Evolutionary conservation across 2,888 invertebrate species (phyloP).

Genomic region (Drosophila testacea): DNA sequence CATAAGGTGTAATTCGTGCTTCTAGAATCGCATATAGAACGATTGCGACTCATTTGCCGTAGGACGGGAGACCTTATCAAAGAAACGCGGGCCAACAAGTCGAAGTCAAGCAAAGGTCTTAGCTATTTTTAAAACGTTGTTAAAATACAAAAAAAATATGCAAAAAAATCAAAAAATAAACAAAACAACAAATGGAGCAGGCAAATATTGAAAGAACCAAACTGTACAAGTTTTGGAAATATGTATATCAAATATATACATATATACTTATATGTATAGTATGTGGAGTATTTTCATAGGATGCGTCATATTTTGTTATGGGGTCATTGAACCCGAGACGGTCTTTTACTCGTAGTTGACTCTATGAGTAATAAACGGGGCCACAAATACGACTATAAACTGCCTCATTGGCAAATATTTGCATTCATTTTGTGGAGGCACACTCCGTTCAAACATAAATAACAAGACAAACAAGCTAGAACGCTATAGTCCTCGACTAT

Average conservation of each 20-base stretch:
- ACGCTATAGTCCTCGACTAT: no score
- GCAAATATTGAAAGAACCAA: conserved; percentile 46
- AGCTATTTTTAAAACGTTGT: conserved; percentile 39
- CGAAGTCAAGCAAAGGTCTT: conserved; percentile 51
- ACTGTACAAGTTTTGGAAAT: conserved; percentile 45
- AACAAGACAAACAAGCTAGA: conserved; percentile 13
- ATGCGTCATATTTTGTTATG: conserved; percentile 32
- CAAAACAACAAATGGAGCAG: conserved; percentile 19
- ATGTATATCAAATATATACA: conserved; percentile 5
- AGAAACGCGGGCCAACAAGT: conserved; percentile 40
- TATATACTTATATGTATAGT: conserved; percentile 5
- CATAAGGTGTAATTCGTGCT: conserved; percentile 17
- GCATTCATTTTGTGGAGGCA: conserved; percentile 51
- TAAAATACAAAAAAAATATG: neutral
- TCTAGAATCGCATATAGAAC: conserved; percentile 10
- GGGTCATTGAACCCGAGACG: conserved; percentile 42
- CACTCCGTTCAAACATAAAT: conserved; percentile 22
- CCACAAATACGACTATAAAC: conserved; percentile 43
- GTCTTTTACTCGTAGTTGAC: conserved; percentile 26
- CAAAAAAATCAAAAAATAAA: conserved; percentile 2
- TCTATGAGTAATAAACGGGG: conserved; percentile 67
- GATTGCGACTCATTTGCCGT: neutral
- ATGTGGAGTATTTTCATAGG: conserved; percentile 26
- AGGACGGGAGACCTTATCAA: conserved; percentile 27
- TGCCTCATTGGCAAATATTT: conserved; percentile 70